A percentile compares a stretch with the other conserved stretches of the same genome.
phyloP scores from a whole-genome alignment of 2,797 vertebrate genomes.

The Scomberomorus guttatus region DNA sequence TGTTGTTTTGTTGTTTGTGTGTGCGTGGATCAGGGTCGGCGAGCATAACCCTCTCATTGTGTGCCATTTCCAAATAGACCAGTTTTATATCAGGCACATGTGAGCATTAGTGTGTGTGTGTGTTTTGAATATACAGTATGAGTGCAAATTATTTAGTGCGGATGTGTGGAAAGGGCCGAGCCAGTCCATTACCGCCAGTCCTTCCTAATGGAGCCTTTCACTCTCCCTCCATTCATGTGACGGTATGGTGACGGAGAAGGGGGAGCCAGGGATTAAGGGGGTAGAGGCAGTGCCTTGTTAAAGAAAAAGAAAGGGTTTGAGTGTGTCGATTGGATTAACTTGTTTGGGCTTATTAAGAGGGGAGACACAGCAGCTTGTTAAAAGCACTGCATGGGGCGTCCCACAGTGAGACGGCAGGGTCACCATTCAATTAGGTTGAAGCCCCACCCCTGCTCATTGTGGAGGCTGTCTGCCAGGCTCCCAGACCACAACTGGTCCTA shows the following conservation, averaged over 20 bases:
- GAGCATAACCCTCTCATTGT: conserved; percentile 77
- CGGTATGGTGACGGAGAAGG: conserved; percentile 77
- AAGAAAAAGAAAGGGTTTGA: conserved; percentile 87
- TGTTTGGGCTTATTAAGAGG: conserved; percentile 89
- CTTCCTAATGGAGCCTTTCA: conserved; percentile 83
- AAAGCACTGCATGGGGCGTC: conserved; percentile 85
- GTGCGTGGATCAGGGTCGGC: conserved; percentile 62
- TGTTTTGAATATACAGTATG: conserved; percentile 70
- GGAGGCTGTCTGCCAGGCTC: conserved; percentile 70
- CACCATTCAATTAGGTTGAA: conserved; percentile 83
- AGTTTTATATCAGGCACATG: conserved; percentile 63
- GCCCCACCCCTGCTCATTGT: conserved; percentile 69
- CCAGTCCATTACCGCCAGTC: conserved; percentile 63
- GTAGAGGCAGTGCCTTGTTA: conserved; percentile 86
- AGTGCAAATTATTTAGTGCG: conserved; percentile 76
- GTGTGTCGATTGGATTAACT: conserved; percentile 91
- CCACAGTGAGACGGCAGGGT: conserved; percentile 81
- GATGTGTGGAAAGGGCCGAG: conserved; percentile 74
- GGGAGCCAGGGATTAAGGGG: conserved; percentile 83
- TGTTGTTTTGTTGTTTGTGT: conserved; percentile 67
- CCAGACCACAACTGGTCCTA: conserved; percentile 52
- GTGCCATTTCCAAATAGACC: conserved; percentile 59
- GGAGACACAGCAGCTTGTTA: conserved; percentile 86
- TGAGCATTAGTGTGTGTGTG: conserved; percentile 49
- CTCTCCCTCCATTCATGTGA: conserved; percentile 82